Conservation (phyloP, 1,140 invertebrate species). For the Drosophila melanica region DNA sequence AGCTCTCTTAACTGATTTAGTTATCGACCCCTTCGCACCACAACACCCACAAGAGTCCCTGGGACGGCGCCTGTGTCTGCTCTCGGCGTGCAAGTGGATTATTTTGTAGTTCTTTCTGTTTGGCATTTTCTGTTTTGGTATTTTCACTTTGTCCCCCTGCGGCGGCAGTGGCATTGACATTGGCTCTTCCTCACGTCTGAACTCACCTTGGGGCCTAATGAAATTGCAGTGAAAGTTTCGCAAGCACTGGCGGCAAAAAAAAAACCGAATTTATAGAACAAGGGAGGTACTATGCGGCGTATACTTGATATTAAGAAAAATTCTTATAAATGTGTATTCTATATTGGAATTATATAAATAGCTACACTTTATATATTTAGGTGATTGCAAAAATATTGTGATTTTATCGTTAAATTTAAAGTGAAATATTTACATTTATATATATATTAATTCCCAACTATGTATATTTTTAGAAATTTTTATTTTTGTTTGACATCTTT, state of each 20-base stretch:
- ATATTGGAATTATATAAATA: too few species aligned
- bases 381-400: neutral
- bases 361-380: neutral
- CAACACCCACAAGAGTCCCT: neutral
- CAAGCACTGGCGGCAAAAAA: neutral
- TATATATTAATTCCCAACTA: too few species aligned
- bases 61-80: constrained; percentile 1
- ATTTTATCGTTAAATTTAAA: too few species aligned
- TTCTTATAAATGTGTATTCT: too few species aligned
- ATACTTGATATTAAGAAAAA: constrained; percentile 2
- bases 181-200: constrained; percentile 30
- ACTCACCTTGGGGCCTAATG: constrained; percentile 17
- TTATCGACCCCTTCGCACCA: constrained; percentile 27
- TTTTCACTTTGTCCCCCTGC: constrained; percentile 17
- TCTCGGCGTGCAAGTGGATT: constrained; percentile 53
- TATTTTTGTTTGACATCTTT: too few species aligned
- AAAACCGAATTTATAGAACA: neutral
- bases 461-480: too few species aligned
- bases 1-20: constrained; percentile 69
- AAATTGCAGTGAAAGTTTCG: constrained; percentile 27
- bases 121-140: constrained; percentile 43
- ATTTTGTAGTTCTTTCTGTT: constrained; percentile 63
- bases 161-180: constrained; percentile 64
- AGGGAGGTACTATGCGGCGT: neutral
- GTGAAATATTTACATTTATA: too few species aligned